Conservation (phyloP, 2,888 invertebrate species). For the Macrophya annulata region DNA sequence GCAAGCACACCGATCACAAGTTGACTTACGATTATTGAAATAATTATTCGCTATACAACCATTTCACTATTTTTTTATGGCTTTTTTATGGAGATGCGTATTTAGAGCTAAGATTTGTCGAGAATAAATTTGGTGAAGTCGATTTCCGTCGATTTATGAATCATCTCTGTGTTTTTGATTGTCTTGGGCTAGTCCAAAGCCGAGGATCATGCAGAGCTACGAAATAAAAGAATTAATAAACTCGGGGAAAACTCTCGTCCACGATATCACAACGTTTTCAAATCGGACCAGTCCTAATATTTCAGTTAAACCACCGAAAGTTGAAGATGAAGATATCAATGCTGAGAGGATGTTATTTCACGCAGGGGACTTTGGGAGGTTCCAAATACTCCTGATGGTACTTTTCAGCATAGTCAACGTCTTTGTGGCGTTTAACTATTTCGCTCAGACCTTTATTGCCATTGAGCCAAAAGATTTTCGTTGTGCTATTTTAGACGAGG, state of each 20-base stretch:
- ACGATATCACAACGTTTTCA: not conserved
- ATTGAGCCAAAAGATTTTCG: conserved; percentile 81
- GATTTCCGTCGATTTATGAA: no score
- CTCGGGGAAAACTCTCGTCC: not conserved
- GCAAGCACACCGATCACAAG: no score
- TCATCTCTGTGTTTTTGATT: not conserved
- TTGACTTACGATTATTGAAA: no score
- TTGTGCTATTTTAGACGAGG: conserved; percentile 58
- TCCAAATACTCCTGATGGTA: conserved; percentile 81
- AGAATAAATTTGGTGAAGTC: no score
- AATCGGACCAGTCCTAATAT: not conserved
- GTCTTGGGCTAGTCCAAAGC: not conserved
- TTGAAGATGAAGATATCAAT: conserved; percentile 63
- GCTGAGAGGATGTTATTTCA: conserved; percentile 81
- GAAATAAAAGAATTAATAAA: not conserved
- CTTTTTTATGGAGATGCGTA: no score
- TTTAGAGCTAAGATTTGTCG: no score
- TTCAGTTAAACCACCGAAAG: not conserved
- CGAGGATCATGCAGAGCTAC: not conserved
- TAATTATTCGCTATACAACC: no score
- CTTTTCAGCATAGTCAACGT: conserved; percentile 82
- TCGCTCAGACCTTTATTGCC: conserved; percentile 83
- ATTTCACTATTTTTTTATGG: no score
- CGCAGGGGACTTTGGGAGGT: conserved; percentile 81
- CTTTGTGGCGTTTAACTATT: conserved; percentile 82